Base-by-base conservation (phyloP, 2,797 vertebrate species). In the Kryptopterus vitreolus region DNA sequence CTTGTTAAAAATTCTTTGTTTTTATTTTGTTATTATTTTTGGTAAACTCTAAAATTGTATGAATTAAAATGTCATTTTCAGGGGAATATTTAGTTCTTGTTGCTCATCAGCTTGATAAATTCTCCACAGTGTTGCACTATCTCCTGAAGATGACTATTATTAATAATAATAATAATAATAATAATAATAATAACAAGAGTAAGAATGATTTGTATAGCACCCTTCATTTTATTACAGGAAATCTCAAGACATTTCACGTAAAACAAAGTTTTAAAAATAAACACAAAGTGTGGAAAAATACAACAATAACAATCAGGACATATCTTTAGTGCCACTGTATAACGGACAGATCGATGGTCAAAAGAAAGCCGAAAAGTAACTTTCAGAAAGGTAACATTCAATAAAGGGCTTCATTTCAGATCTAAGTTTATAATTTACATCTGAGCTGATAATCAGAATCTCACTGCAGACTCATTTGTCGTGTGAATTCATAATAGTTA, bases 221-320 rank as follows among this genome's bases (percentile, higher is more conserved):
- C 69, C 29, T n/a, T 72, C 31, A 55, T 72, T 53, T 72, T 72
- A 35, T 72, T 72, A 72, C 50, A 69, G 24, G 15, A 69, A 69
- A 69, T 69, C 24, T 69, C 24, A 69, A 53, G 29, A n/a, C 20
- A 35, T 72, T 72, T 55, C 5, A 55, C 29, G 31, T 31, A 53
- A 70, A 33, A 48, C 38, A 55, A 72, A n/a, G 29, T 31, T 55
- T 13, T n/a, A 55, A 3, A 35, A 72, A 55, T 35, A 0, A 55
- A 33, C 20, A 22, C 20, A 72, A 72, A 55, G 31, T 7, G n/a
- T 69, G 29, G 12, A 22, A 53, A 71, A 53, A 53, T 35, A 35
- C 20, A 55, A 70, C 9, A 53, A 13, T 33, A 35, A 72, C 20
- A 72, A 35, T 4, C 69, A 53, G 29, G 31, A 35, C 69, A 72